A percentile compares a stretch with the other conserved stretches of the same genome.
phyloP scores from a whole-genome alignment of 2,113 vertebrate species.

The Pangasianodon gigas region DNA sequence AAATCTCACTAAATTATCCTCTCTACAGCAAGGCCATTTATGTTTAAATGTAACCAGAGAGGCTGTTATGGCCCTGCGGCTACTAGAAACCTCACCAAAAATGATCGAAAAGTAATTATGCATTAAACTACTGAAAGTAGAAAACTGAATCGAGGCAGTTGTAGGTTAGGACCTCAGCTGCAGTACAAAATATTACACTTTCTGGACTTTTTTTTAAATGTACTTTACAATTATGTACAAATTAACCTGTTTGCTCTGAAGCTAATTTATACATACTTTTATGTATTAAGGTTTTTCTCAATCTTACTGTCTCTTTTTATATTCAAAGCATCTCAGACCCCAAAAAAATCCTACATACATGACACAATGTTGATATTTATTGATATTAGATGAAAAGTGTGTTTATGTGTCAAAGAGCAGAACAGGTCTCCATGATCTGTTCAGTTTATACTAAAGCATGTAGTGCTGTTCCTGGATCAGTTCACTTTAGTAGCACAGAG shows the following conservation, averaged over 20 bases:
- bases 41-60: not conserved
- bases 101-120: not conserved
- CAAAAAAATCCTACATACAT: not conserved
- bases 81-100: not conserved
- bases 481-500: not conserved
- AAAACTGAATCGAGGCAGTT: not conserved
- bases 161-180: not conserved
- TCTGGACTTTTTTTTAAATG: not conserved
- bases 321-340: not conserved
- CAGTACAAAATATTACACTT: not conserved
- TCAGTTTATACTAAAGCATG: not conserved
- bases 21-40: not conserved
- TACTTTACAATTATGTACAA: not conserved
- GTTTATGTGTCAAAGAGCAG: not conserved
- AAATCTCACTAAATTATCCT: not conserved
- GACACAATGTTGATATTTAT: not conserved
- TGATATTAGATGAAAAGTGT: not conserved
- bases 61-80: not conserved
- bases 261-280: not conserved
- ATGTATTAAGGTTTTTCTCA: not conserved
- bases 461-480: not conserved
- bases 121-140: not conserved
- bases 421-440: not conserved
- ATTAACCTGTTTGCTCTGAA: not conserved
- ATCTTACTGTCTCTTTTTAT: not conserved